Conservation (phyloP, 2,113 vertebrate species). For the Silurus meridionalis region DNA sequence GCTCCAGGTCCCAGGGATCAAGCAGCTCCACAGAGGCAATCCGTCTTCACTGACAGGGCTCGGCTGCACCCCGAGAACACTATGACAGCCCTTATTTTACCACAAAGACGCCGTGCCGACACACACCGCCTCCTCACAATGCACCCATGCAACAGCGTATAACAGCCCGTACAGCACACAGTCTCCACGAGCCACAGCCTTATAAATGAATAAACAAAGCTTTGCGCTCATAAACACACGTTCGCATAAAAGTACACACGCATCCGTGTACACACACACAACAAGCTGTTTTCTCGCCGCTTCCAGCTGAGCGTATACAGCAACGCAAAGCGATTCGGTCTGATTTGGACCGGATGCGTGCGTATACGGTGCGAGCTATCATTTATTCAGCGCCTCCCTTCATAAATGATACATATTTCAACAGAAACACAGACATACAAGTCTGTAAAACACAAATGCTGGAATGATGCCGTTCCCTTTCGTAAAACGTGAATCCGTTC, state of each 20-base stretch:
- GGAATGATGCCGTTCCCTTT: not conserved
- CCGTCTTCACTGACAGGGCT: conserved; percentile 64
- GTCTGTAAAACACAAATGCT: conserved; percentile 1
- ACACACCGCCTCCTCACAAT: conserved; percentile 44
- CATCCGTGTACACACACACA: conserved; percentile 39
- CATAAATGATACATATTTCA: conserved; percentile 75
- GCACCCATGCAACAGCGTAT: conserved; percentile 45
- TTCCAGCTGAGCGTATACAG: conserved; percentile 61
- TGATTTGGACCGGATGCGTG: conserved; percentile 71
- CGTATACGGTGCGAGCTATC: conserved; percentile 71
- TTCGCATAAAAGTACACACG: conserved; percentile 56
- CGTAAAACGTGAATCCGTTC: not conserved
- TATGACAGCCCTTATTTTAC: conserved; percentile 61
- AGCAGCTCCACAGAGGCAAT: conserved; percentile 61
- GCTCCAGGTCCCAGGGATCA: conserved; percentile 62
- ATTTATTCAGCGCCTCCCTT: conserved; percentile 74
- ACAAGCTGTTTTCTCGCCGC: conserved; percentile 57
- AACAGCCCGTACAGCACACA: conserved; percentile 36
- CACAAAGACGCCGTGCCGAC: conserved; percentile 45
- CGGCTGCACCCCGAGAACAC: conserved; percentile 44
- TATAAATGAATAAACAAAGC: conserved; percentile 80
- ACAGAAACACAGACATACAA: conserved; percentile 49
- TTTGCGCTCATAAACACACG: conserved; percentile 66
- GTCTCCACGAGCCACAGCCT: conserved; percentile 58
- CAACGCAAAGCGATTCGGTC: conserved; percentile 63